Conservation (phyloP, 1,140 invertebrate genomes). For the Hormaphis cornu region DNA sequence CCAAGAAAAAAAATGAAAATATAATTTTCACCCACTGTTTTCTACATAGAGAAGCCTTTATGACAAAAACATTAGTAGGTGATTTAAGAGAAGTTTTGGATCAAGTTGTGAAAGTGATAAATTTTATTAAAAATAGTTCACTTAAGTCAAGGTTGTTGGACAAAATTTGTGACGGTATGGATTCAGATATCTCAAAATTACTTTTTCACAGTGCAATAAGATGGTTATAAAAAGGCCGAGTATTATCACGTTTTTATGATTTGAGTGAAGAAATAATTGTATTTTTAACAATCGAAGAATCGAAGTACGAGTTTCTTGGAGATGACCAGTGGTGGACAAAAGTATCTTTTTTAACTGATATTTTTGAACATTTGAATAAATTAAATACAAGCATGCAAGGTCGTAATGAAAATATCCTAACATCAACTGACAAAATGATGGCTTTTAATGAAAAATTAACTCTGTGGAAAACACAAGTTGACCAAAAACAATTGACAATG, state of each 20-base stretch:
- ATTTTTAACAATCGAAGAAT: background rate
- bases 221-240: conserved; percentile 41
- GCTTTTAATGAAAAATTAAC: background rate
- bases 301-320: background rate
- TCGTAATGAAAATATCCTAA: no score
- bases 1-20: conserved; percentile 13
- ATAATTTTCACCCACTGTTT: conserved; percentile 31
- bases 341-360: conserved; percentile 8
- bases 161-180: conserved; percentile 40
- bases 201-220: no score
- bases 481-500: no score
- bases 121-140: no score
- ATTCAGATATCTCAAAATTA: conserved; percentile 39
- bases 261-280: conserved; percentile 37
- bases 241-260: conserved; percentile 41
- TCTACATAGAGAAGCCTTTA: conserved; percentile 31
- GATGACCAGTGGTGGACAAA: background rate
- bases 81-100: conserved; percentile 29
- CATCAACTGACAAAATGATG: background rate
- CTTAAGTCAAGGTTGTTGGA: conserved; percentile 32
- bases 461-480: no score
- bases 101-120: conserved; percentile 32
- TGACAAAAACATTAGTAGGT: conserved; percentile 20
- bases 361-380: conserved; percentile 5
- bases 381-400: background rate